These are phyloP conservation scores for Prinia subflava DNA, from an alignment of 2,113 vertebrate genomes.

Conservation along the genomic window DNA sequence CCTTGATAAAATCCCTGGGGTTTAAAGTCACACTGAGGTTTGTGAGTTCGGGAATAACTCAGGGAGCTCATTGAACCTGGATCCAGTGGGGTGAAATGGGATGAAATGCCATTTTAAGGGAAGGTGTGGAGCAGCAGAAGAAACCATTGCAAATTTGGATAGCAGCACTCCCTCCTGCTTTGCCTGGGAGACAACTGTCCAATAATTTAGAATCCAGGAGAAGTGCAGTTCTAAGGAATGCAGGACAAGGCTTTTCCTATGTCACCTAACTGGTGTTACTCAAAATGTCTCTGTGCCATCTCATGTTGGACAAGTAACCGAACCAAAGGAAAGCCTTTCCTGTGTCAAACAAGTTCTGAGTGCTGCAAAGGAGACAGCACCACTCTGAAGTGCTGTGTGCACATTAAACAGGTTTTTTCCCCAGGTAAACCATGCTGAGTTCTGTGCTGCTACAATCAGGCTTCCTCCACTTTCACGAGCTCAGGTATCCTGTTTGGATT, in stretches of 20 bases:
- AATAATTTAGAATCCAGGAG: background rate
- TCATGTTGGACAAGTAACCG: background rate
- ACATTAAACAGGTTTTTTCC: background rate
- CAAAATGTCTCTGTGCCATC: background rate
- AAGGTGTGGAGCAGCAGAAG: background rate
- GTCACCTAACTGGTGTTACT: background rate
- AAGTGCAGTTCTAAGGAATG: fast-evolving
- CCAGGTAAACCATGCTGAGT: background rate
- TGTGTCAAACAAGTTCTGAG: background rate
- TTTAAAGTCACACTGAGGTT: background rate
- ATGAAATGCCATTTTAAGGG: background rate
- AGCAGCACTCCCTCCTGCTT: background rate
- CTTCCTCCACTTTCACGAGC: background rate
- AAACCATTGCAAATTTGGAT: background rate
- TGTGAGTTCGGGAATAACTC: background rate
- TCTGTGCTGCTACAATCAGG: background rate
- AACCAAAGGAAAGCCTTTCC: background rate
- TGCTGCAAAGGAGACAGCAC: background rate
- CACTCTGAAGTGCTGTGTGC: background rate
- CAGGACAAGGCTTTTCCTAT: background rate
- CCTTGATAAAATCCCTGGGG: background rate
- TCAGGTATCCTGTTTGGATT: background rate
- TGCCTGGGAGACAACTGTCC: background rate
- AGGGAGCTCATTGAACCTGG: background rate
- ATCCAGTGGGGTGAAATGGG: background rate